These are phyloP conservation scores for fruit fly (Drosophila melanogaster) DNA, from an alignment of 1,140 invertebrate species.

Conservation along the genomic window DNA sequence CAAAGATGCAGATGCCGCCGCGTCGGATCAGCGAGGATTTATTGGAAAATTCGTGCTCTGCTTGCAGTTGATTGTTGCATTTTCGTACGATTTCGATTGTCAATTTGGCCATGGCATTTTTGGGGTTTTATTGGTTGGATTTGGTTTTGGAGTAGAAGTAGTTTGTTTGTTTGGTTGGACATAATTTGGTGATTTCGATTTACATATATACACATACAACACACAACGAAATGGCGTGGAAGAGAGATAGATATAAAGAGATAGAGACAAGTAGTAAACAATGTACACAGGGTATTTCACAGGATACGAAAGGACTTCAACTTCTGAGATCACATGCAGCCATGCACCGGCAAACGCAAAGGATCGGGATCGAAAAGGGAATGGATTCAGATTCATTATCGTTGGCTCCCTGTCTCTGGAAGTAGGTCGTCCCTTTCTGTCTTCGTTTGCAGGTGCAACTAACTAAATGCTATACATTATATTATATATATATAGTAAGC, in stretches of 20 bases:
- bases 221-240: slow-evolving; percentile 49
- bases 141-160: slow-evolving; percentile 62
- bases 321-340: slow-evolving; percentile 31
- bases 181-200: slow-evolving; percentile 67
- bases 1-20: slow-evolving; percentile 84
- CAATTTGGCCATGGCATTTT: slow-evolving; percentile 25
- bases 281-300: slow-evolving; percentile 20
- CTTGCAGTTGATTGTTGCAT: slow-evolving; percentile 22
- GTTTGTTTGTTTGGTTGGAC: slow-evolving; percentile 61
- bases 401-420: slow-evolving; percentile 1
- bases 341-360: slow-evolving; percentile 46
- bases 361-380: slow-evolving; percentile 19
- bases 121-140: slow-evolving; percentile 36
- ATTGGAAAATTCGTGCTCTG: slow-evolving; percentile 74
- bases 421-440: slow-evolving; percentile 23
- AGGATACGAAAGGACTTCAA: slow-evolving; percentile 16
- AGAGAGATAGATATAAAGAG: slow-evolving; percentile 46
- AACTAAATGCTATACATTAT: slow-evolving; percentile 6
- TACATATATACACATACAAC: slow-evolving; percentile 61
- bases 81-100: slow-evolving; percentile 6
- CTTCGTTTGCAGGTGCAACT: slow-evolving; percentile 38
- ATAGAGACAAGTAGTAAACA: slow-evolving; percentile 39
- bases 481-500: neutral
- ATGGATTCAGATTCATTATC: slow-evolving; percentile 11
- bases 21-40: slow-evolving; percentile 83